Evolutionary conservation across 1,140 invertebrate genomes (phyloP).

Genomic region (Drosophila subobscura): DNA sequence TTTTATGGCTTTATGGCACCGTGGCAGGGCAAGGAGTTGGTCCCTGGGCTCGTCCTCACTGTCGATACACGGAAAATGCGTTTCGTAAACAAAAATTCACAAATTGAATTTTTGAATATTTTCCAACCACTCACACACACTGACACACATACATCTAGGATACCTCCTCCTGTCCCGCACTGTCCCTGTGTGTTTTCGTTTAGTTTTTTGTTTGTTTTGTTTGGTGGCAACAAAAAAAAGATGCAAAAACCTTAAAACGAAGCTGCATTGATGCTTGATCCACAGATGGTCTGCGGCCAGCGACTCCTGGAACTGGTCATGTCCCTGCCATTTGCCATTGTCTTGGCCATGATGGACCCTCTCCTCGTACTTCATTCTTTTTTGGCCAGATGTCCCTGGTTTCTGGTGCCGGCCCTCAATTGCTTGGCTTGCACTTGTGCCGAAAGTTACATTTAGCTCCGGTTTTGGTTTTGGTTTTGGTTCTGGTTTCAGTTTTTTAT

Average conservation of each 20-base stretch:
- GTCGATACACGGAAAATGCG: slow-evolving; percentile 66
- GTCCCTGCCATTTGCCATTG: slow-evolving; percentile 49
- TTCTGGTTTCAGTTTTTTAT: slow-evolving; percentile 6
- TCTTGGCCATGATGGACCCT: background rate
- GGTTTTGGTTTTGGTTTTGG: background rate
- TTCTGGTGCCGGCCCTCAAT: slow-evolving; percentile 14
- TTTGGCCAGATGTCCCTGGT: slow-evolving; percentile 7
- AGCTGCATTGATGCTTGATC: slow-evolving; percentile 39
- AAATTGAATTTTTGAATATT: slow-evolving; percentile 30
- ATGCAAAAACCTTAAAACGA: slow-evolving; percentile 13
- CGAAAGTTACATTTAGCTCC: slow-evolving; percentile 45
- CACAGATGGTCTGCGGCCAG: slow-evolving; percentile 39
- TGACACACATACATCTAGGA: background rate
- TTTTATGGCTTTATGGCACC: slow-evolving; percentile 45
- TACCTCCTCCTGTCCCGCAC: background rate
- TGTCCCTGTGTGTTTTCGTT: slow-evolving; percentile 7
- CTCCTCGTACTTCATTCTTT: background rate
- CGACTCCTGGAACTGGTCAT: slow-evolving; percentile 35
- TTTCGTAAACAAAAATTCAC: slow-evolving; percentile 69
- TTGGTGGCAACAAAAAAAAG: background rate
- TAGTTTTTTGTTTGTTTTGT: slow-evolving; percentile 13
- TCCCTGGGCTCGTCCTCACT: background rate
- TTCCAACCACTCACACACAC: slow-evolving; percentile 4
- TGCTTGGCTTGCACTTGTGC: slow-evolving; percentile 57
- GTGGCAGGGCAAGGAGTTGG: slow-evolving; percentile 67